phyloP scores from a whole-genome alignment of 2,113 vertebrate species.

The Lepisosteus osseus region DNA sequence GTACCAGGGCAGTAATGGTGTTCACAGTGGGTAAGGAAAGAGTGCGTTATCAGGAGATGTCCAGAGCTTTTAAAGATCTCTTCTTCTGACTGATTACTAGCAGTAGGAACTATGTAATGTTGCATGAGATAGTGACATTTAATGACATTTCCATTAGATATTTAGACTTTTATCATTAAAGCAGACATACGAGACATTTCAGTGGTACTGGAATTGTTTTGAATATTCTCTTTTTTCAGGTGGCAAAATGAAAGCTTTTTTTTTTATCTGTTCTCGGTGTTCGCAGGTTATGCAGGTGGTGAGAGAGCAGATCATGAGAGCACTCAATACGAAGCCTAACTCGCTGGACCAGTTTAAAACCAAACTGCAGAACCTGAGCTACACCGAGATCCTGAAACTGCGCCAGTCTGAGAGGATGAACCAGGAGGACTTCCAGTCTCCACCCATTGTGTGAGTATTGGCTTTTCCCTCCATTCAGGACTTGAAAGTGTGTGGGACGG shows the following conservation, averaged over 20 bases:
- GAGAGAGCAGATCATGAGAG: slow-evolving; percentile 98
- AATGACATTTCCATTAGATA: too few relatives aligned
- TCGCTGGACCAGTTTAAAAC: slow-evolving; percentile 98
- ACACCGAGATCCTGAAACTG: slow-evolving; percentile 98
- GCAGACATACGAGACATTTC: too few relatives aligned
- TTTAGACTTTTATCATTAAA: too few relatives aligned
- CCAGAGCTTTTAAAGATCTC: too few relatives aligned
- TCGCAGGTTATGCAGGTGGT: slow-evolving; percentile 97
- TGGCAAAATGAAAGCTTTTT: not conserved
- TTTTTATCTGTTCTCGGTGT: slow-evolving; percentile 30
- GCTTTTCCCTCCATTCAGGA: not conserved
- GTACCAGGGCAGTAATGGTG: too few relatives aligned
- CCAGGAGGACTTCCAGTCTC: slow-evolving; percentile 98
- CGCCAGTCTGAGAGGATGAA: slow-evolving; percentile 99
- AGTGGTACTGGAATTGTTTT: too few relatives aligned
- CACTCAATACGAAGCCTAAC: slow-evolving; percentile 95
- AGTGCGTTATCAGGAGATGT: too few relatives aligned
- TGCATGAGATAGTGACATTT: too few relatives aligned
- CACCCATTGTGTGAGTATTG: slow-evolving; percentile 89
- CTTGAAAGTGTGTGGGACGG: too few relatives aligned
- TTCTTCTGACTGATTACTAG: too few relatives aligned
- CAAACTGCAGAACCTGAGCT: slow-evolving; percentile 97
- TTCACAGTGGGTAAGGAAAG: too few relatives aligned
- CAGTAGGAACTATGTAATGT: too few relatives aligned
- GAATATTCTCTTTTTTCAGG: not conserved